These are phyloP conservation scores for Calidris pygmaea DNA, from an alignment of 2,113 vertebrate species.

Conservation along the genomic window DNA sequence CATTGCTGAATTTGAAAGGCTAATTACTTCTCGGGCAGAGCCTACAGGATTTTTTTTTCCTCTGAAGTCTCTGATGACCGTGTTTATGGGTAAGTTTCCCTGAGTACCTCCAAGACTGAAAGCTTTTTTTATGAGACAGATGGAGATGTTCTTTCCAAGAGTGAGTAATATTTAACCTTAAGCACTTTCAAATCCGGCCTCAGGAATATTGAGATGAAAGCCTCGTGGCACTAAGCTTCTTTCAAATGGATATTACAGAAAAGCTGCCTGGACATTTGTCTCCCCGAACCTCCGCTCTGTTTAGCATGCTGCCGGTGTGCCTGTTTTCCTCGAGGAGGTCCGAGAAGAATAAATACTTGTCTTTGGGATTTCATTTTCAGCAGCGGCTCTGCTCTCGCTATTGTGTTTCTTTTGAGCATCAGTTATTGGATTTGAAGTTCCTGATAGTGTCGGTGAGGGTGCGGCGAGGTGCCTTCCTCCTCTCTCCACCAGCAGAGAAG, in stretches of 20 bases:
- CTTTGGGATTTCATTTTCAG: slow-evolving; percentile 44
- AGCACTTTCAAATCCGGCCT: slow-evolving; percentile 63
- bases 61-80: not conserved
- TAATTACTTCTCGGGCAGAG: not conserved
- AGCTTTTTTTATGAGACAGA: slow-evolving; percentile 43
- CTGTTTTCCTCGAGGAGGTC: slow-evolving; percentile 31
- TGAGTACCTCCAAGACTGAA: slow-evolving; percentile 44
- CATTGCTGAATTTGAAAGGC: not conserved
- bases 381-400: not conserved
- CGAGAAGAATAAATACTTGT: slow-evolving; percentile 55
- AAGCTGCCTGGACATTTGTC: slow-evolving; percentile 56
- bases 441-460: not conserved
- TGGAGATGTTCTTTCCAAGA: slow-evolving; percentile 66
- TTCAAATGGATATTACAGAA: slow-evolving; percentile 60
- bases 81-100: slow-evolving; percentile 27
- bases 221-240: slow-evolving; percentile 56
- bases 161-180: slow-evolving; percentile 71
- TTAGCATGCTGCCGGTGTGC: slow-evolving; percentile 52
- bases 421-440: slow-evolving; percentile 28
- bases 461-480: not conserved
- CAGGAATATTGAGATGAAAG: slow-evolving; percentile 69
- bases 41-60: not conserved
- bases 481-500: not conserved
- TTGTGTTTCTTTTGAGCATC: slow-evolving; percentile 23
- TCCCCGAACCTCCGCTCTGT: not conserved